Base-by-base conservation (phyloP, 2,113 vertebrate genomes). In the Tamias sibiricus region DNA sequence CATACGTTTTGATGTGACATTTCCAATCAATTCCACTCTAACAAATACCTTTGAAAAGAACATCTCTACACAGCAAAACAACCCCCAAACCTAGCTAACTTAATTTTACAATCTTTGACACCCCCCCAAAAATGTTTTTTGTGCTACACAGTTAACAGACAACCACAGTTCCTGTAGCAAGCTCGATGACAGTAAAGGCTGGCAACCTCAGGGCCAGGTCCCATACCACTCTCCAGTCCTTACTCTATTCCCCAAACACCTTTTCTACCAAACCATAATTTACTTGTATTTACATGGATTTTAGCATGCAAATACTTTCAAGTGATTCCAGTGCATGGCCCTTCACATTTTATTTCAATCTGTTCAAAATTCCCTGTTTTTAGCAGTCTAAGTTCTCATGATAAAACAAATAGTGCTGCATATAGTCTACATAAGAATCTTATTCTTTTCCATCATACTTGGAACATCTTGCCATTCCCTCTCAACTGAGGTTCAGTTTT, bases 1-100 rank as follows among this genome's bases (percentile, higher is more conserved):
- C 30, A 47, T 66, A 28, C 9, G 81, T 83, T 82, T 90, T 94
- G 57, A 79, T 74, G 47, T 68, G 26, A 64, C 24, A 66, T 69
- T 94, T 69, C 47, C 86, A 89, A 82, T 62, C 79, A 94, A 89
- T 44, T 59, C 83, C 47, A 72, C 4, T 69, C 26, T 42, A 94
- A 85, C n/a, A 69, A 83, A 75, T 10, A 79, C 2, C 30, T 97
- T 95, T 66, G 40, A 35, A 92, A 92, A 93, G 74, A 81, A 87
- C 69, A 83, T n/a, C 57, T 96, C 77, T 80, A 42, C 16, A 20
- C 13, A 69, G 40, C 44, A 42, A 68, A 81, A 93, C 32, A 35
- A 91, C 35, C 17, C 75, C 72, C 47, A 95, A 91, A 79, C 52
- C 20, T 64, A 77, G 49, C 20, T 74, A 75, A 80, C 4, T 94